Evolutionary conservation across 2,113 vertebrate genomes (phyloP).

Genomic region (Labeo catla): DNA sequence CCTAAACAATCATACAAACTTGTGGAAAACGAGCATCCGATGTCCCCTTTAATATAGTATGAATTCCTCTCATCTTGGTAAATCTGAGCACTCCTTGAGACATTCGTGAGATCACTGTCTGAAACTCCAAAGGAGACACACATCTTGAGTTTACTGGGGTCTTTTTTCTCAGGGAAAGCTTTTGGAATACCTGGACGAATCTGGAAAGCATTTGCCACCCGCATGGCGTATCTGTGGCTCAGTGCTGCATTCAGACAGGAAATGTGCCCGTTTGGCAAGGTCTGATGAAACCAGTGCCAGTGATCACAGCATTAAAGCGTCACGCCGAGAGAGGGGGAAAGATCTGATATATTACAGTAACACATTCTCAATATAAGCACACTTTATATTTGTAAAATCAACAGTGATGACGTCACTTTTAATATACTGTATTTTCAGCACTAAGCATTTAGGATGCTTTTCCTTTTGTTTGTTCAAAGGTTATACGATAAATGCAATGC

Average conservation of each 20-base stretch:
- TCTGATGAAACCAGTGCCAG: conserved; percentile 13
- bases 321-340: neutral
- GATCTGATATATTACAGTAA: conserved; percentile 16
- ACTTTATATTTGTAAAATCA: conserved; percentile 10
- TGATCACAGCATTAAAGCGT: conserved; percentile 9
- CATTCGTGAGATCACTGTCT: neutral
- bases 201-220: conserved; percentile 34
- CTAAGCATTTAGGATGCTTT: neutral
- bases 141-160: neutral
- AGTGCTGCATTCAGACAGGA: conserved; percentile 19
- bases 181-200: conserved; percentile 16
- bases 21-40: no score
- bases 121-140: neutral
- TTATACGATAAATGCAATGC: neutral
- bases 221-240: conserved; percentile 10
- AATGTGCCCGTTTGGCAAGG: conserved; percentile 33
- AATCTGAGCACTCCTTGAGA: neutral
- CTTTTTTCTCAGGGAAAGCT: neutral
- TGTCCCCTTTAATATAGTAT: neutral
- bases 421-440: conserved; percentile 5
- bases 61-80: neutral
- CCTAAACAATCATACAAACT: no score
- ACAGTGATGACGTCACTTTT: conserved; percentile 1
- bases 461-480: neutral
- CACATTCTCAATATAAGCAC: neutral